Evolutionary conservation across 2,797 vertebrate species (phyloP).

Genomic region (Champsocephalus esox): DNA sequence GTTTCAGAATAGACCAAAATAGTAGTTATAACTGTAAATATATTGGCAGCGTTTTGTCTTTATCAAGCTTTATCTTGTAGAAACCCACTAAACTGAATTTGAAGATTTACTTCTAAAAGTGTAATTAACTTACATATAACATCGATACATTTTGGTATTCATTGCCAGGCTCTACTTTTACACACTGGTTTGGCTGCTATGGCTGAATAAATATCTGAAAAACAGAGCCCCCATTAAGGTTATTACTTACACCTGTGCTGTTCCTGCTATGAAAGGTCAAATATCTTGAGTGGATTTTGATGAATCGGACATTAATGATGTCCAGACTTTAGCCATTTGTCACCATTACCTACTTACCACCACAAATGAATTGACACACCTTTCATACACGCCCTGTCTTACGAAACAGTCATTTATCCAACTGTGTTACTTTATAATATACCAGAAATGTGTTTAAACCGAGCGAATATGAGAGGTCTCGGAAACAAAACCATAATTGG

Average conservation of each 20-base stretch:
- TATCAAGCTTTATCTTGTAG: no score
- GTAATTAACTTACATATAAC: neutral
- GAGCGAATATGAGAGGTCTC: neutral
- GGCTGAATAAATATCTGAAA: neutral
- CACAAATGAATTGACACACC: neutral
- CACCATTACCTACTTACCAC: neutral
- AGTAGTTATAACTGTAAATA: neutral
- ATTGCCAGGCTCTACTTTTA: neutral
- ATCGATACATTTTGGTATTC: neutral
- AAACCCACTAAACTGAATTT: neutral
- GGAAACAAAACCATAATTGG: neutral
- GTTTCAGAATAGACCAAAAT: neutral
- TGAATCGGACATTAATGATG: neutral
- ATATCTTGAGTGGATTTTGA: neutral
- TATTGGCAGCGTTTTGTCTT: neutral
- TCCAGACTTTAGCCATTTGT: neutral
- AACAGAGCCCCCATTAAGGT: neutral
- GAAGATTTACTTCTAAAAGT: neutral
- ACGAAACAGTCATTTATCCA: neutral
- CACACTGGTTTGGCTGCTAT: neutral
- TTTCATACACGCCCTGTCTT: neutral
- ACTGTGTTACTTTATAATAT: neutral
- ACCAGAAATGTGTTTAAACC: neutral
- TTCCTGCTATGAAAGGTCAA: neutral
- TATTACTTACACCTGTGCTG: neutral